phyloP scores from a whole-genome alignment of 2,113 vertebrate species.

The Lynx canadensis region DNA sequence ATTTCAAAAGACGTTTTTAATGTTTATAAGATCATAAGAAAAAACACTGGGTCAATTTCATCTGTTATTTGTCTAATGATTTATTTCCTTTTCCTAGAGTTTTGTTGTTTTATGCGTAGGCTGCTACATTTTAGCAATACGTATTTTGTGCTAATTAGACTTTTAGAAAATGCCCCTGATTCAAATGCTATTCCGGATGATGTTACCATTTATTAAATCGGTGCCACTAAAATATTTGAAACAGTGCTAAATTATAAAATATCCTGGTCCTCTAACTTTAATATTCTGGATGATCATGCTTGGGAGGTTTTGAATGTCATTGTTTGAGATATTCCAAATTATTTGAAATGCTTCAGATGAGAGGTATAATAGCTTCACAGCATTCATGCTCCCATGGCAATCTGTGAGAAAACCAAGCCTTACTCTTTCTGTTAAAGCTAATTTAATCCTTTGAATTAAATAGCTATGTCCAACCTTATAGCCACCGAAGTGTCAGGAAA shows the following conservation, averaged over 20 bases:
- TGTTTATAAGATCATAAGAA: not conserved
- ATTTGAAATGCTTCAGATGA: slow-evolving; percentile 59
- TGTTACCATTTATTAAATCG: slow-evolving; percentile 10
- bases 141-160: not conserved
- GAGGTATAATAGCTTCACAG: slow-evolving; percentile 43
- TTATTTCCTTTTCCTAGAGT: not conserved
- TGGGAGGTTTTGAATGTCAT: not conserved
- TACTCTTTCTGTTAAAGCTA: slow-evolving; percentile 51
- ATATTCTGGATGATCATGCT: slow-evolving; percentile 8
- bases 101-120: not conserved
- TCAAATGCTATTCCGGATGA: not conserved
- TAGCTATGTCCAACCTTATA: not conserved
- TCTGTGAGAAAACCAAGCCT: slow-evolving; percentile 60
- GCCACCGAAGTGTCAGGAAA: slow-evolving; percentile 37
- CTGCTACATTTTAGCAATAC: not conserved
- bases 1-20: slow-evolving; percentile 2
- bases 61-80: not conserved
- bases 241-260: not conserved
- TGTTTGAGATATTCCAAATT: slow-evolving; percentile 52
- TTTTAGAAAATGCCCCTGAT: not conserved
- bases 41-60: not conserved
- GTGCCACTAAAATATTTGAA: not conserved
- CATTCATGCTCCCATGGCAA: slow-evolving; percentile 60
- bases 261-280: not conserved
- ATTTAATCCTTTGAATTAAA: slow-evolving; percentile 65